These are phyloP conservation scores for Corythornis vintsioides DNA, from an alignment of 2,113 vertebrate genomes.

Conservation along the genomic window DNA sequence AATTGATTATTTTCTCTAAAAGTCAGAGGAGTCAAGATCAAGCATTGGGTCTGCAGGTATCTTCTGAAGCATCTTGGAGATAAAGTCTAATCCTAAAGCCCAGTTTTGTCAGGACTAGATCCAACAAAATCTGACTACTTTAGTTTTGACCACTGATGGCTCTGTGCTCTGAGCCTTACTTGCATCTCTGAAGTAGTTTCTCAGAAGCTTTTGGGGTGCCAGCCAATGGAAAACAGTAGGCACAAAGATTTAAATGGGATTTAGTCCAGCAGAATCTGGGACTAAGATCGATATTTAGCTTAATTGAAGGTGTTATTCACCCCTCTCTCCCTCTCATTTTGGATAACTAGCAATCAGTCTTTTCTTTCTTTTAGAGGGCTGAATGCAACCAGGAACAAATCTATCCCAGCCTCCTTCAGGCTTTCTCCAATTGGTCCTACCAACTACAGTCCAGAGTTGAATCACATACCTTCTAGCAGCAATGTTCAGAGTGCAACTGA, in stretches of 20 bases:
- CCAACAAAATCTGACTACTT: not conserved
- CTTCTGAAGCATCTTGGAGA: not conserved
- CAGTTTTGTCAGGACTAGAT: not conserved
- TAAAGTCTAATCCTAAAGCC: not conserved
- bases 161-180: not conserved
- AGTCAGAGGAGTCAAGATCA: not conserved
- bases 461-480: not conserved
- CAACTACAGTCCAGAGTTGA: not conserved
- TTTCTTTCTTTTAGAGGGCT: not conserved
- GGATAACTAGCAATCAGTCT: not conserved
- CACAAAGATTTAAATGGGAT: constrained; percentile 10
- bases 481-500: not conserved
- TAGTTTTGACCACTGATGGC: not conserved
- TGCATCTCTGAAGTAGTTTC: constrained; percentile 2
- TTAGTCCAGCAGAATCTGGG: constrained; percentile 26
- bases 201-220: not conserved
- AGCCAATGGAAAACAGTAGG: not conserved
- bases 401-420: not conserved
- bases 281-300: constrained; percentile 30
- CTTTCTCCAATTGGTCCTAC: constrained; percentile 26
- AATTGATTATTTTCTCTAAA: not conserved
- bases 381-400: constrained; percentile 22
- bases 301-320: constrained; percentile 26
- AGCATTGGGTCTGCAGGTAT: not conserved
- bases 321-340: not conserved